A percentile compares a stretch with the other conserved stretches of the same genome.
Evolutionary conservation across 1,140 invertebrate genomes (phyloP).

Genomic region (Drosophila nigrodunni): DNA sequence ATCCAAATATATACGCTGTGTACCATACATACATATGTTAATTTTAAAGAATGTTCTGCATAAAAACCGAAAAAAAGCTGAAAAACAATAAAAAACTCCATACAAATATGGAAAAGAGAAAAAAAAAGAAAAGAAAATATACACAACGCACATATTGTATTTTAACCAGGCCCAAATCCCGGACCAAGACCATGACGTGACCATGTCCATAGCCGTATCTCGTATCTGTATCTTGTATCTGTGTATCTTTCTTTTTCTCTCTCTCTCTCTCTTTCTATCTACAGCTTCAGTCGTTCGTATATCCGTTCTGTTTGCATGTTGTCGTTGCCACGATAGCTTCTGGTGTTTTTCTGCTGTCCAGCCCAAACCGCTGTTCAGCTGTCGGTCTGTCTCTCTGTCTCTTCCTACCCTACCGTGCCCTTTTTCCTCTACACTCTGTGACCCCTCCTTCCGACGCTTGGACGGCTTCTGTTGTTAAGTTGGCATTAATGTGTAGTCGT

Average conservation of each 20-base stretch:
- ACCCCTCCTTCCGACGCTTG: slow-evolving; percentile 51
- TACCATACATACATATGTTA: slow-evolving; percentile 48
- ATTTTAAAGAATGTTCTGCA: slow-evolving; percentile 63
- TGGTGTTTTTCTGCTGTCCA: slow-evolving; percentile 66
- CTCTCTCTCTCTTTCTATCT: neutral
- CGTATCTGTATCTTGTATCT: slow-evolving; percentile 73
- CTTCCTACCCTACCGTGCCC: slow-evolving; percentile 20
- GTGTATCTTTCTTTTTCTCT: slow-evolving; percentile 40
- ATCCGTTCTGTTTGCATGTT: slow-evolving; percentile 69
- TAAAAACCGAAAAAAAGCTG: slow-evolving; percentile 4
- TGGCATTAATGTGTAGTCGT: slow-evolving; percentile 82
- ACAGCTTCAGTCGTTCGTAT: slow-evolving; percentile 71
- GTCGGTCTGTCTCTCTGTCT: slow-evolving; percentile 34
- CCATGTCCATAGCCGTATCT: slow-evolving; percentile 76
- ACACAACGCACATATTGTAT: slow-evolving; percentile 57
- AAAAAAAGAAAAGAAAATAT: slow-evolving; percentile 37
- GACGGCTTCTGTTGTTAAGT: slow-evolving; percentile 82
- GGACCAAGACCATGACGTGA: slow-evolving; percentile 67
- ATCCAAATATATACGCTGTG: neutral
- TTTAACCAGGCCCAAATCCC: slow-evolving; percentile 60
- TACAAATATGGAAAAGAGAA: slow-evolving; percentile 18
- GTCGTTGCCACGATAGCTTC: slow-evolving; percentile 68
- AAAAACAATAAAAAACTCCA: slow-evolving; percentile 1
- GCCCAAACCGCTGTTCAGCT: slow-evolving; percentile 34
- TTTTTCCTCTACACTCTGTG: slow-evolving; percentile 17